Conservation (phyloP, 2,888 invertebrate species). For the Bombylius discolor region DNA sequence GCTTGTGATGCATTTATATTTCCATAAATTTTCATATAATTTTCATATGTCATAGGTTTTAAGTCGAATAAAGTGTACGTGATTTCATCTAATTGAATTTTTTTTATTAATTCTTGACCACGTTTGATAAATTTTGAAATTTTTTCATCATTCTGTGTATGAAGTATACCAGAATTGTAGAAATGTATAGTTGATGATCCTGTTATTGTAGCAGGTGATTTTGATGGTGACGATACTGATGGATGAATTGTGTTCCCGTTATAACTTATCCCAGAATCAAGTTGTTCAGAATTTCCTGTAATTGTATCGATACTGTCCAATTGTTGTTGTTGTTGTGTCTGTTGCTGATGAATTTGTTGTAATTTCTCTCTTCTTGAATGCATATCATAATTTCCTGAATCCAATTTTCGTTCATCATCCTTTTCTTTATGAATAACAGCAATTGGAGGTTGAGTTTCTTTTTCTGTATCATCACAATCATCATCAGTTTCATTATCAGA, state of each 20-base stretch:
- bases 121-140: constrained; percentile 33
- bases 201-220: not conserved
- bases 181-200: constrained; percentile 4
- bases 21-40: constrained; percentile 57
- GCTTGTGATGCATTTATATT: constrained; percentile 51
- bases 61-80: constrained; percentile 54
- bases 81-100: constrained; percentile 55
- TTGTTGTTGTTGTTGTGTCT: constrained; percentile 5
- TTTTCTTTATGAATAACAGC: constrained; percentile 31
- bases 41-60: constrained; percentile 56
- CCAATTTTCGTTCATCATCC: constrained; percentile 43
- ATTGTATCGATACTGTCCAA: constrained; percentile 30
- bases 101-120: constrained; percentile 47
- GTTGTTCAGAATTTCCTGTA: constrained; percentile 26
- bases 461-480: constrained; percentile 20
- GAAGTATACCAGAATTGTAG: constrained; percentile 3
- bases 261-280: constrained; percentile 33
- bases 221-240: constrained; percentile 7
- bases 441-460: constrained; percentile 28
- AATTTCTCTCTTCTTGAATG: constrained; percentile 18
- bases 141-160: constrained; percentile 11
- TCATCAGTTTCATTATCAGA: not conserved
- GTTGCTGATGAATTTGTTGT: constrained; percentile 4
- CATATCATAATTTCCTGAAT: constrained; percentile 47
- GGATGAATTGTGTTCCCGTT: constrained; percentile 7